phyloP scores from a whole-genome alignment of 2,888 invertebrate species.

The Neuroscelio doddi region DNA sequence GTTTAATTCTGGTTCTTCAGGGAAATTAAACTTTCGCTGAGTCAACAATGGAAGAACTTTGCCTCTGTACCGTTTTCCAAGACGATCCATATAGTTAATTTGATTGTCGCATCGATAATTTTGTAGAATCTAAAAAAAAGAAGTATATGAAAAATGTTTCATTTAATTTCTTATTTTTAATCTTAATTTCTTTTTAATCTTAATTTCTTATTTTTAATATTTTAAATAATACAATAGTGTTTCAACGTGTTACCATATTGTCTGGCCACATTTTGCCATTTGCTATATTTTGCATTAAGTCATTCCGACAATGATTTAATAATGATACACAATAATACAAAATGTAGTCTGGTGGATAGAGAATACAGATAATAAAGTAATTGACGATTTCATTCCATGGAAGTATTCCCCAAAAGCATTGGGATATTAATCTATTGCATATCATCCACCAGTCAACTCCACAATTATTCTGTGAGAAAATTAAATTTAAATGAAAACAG shows the following conservation, averaged over 20 bases:
- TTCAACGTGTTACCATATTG: slow-evolving; percentile 63
- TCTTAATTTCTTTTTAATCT: too few species aligned
- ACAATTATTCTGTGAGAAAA: slow-evolving; percentile 56
- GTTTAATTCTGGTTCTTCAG: slow-evolving; percentile 15
- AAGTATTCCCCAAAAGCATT: slow-evolving; percentile 66
- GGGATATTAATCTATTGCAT: slow-evolving; percentile 61
- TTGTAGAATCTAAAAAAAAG: slow-evolving; percentile 55
- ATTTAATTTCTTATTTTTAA: background rate
- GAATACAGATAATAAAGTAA: slow-evolving; percentile 63
- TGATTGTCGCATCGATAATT: slow-evolving; percentile 63
- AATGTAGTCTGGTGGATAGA: slow-evolving; percentile 66
- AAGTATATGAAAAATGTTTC: too few species aligned
- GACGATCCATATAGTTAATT: slow-evolving; percentile 64
- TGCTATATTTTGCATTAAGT: slow-evolving; percentile 58
- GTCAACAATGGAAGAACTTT: slow-evolving; percentile 62
- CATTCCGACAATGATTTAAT: slow-evolving; percentile 58
- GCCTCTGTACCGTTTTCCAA: slow-evolving; percentile 65
- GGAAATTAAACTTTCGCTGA: slow-evolving; percentile 52
- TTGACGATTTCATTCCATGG: slow-evolving; percentile 67
- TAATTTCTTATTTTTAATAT: background rate
- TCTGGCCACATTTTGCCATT: slow-evolving; percentile 66
- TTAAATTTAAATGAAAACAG: slow-evolving; percentile 4
- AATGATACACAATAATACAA: slow-evolving; percentile 67
- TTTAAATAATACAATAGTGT: background rate
- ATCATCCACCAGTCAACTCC: slow-evolving; percentile 68